Percentiles rank a stretch among this genome's conserved stretches.
Conservation (phyloP, 2,797 vertebrate species). For the Propithecus perrieri region DNA sequence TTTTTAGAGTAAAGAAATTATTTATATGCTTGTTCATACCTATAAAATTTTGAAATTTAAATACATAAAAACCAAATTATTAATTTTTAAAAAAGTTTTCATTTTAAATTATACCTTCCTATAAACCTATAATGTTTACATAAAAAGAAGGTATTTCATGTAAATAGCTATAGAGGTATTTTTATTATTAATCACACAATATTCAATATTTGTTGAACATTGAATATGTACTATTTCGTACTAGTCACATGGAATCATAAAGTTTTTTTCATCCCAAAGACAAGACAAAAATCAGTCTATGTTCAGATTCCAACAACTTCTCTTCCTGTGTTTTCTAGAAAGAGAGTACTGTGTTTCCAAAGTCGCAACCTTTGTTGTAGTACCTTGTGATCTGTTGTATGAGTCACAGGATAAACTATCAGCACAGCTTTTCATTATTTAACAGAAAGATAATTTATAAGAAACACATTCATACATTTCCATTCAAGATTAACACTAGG, state of each 20-base stretch:
- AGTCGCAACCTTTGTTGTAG: not conserved
- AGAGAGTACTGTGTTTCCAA: not conserved
- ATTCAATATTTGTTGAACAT: not conserved
- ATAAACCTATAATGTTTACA: not conserved
- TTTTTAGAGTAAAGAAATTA: not conserved
- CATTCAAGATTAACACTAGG: not conserved
- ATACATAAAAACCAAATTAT: not conserved
- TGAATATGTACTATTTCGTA: not conserved
- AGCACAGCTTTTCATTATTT: not conserved
- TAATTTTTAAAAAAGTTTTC: not conserved
- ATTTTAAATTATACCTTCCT: not conserved
- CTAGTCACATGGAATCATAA: not conserved
- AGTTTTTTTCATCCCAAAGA: not conserved
- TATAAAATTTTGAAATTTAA: not conserved
- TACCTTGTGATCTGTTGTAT: not conserved
- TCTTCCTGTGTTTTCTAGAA: not conserved
- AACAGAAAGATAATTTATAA: not conserved
- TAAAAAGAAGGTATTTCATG: not conserved
- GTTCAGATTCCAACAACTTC: not conserved
- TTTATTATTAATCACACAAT: not conserved
- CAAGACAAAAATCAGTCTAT: not conserved
- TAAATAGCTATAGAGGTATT: not conserved
- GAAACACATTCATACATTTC: not conserved
- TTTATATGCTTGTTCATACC: not conserved
- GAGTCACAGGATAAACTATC: not conserved